Base-by-base conservation (phyloP, 2,797 vertebrate species). In the Lepus townsendii region DNA sequence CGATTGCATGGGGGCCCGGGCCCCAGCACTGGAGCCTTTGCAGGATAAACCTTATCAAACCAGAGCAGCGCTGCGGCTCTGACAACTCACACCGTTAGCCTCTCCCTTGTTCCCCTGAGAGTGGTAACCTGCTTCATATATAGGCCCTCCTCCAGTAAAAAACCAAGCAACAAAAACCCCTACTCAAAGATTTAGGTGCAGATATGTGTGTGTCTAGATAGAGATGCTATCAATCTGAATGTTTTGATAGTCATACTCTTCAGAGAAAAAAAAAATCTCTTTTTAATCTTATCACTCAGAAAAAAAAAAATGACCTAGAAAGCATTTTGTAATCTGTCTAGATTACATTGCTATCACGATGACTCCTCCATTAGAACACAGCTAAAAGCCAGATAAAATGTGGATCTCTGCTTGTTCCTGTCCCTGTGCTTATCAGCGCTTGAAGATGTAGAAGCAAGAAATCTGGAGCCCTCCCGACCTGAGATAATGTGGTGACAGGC, bases 261-360 rank as follows among this genome's bases (percentile, higher is more conserved):
- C 60, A 32, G 22, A 69, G 27, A 32, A 84, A 93, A 79, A 73
- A 20, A 38, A 11, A 54, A 69, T 57, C 54, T 22, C 83, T 65
- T 92, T 84, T 60, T 96, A 92, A 97, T 94, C 94, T 96, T 94
- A 94, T 94, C 90, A 42, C 9, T 88, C 85, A 60, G 72, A 11
- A 57, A 57, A 57, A 47, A 93, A 89, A 90, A 14, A 52, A 75
- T 86, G 52, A 30, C 22, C 8, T 78, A 22, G n/a, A 66, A 92
- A 90, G 85, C 57, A 91, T 95, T 91, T 89, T 50, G 27, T 32
- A 91, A 62, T 78, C 88, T 93, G 16, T 87, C 20, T 73, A 86
- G 83, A 95, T 95, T 89, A 60, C 82, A 76, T 75, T 90, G 83
- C 38, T 60, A 20, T 89, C 73, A 20, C 69, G 47, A 50, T 3